A percentile compares a stretch with the other conserved stretches of the same genome.
Evolutionary conservation across 2,797 vertebrate species (phyloP).

Genomic region (Lepus townsendii): DNA sequence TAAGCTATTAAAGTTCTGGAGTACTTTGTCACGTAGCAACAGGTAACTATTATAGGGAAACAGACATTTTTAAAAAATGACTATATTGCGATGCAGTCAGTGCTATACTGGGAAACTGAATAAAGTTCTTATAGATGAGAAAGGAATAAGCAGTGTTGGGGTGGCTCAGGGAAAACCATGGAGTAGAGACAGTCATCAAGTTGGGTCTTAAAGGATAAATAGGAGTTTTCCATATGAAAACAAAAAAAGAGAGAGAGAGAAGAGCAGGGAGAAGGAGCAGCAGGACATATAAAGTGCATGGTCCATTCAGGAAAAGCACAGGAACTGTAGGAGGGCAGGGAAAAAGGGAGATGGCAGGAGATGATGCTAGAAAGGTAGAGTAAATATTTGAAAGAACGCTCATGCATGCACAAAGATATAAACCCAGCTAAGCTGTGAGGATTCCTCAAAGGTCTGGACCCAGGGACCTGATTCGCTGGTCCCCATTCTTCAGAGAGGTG

Average conservation of each 20-base stretch:
- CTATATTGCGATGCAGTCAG: neutral
- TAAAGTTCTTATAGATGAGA: neutral
- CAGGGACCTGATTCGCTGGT: neutral
- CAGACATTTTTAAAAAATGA: neutral
- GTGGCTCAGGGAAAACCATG: neutral
- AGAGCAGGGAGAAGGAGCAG: neutral
- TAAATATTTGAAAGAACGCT: neutral
- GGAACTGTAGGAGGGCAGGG: neutral
- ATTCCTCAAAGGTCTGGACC: neutral
- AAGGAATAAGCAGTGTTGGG: neutral
- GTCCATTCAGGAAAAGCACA: neutral
- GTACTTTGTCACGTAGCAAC: neutral
- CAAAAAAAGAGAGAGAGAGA: neutral
- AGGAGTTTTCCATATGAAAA: conserved; percentile 25
- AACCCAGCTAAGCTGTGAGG: neutral
- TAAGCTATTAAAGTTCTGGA: conserved; percentile 26
- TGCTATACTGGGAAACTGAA: neutral
- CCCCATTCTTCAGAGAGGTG: neutral
- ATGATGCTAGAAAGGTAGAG: neutral
- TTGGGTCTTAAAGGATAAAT: conserved; percentile 22
- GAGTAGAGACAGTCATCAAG: neutral
- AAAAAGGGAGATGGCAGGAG: neutral
- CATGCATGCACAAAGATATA: neutral
- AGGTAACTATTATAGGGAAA: neutral
- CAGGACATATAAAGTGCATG: neutral